Base-by-base conservation (phyloP, 2,797 vertebrate species). In the Chrysocyon brachyurus region DNA sequence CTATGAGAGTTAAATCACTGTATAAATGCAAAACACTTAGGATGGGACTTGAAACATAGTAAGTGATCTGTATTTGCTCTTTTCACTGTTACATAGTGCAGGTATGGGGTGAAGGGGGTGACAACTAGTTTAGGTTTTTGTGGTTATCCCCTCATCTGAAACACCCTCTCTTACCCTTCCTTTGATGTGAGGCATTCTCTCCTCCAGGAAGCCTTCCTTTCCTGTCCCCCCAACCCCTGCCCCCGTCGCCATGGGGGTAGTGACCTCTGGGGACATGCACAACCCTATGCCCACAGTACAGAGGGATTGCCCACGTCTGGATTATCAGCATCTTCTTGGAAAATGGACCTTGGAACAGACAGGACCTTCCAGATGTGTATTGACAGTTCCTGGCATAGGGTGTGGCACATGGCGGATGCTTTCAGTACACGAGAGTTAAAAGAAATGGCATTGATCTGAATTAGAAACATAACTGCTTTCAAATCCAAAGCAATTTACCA, bases 401-500 rank as follows among this genome's bases (percentile, higher is more conserved):
- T 15, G 3, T 22, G 21, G 26, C n/a, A 26, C 52, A 59, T 0
- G 14, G 59, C 17, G 9, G 64, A 59, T 68, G 6, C 14, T 81
- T 94, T 70, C 31, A 9, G 28, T 12, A 16, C 8, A 2, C 21
- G 16, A 56, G 33, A 56, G 46, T 87, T 90, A 81, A 64, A 92
- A 75, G 8, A 46, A 52, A 88, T 40, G 2, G 21, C 64, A 81
- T 75, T 68, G 21, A n/a, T 82, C 75, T 97, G 70, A 95, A 72
- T 87, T 46, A 94, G 81, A 94, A 96, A 89, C 28, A 70, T 78
- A 96, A 88, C 17, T 36, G 46, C 28, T 63, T 70, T 66, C 82
- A 46, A 36, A 49, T 40, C 54, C n/a, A 96, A 98, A 98, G 73
- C 64, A 72, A 97, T 85, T 92, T 26, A 0, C 28, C 90, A 78